Evolutionary conservation across 2,113 vertebrate genomes (phyloP), one percentile per base, ranked within the genome.

Genomic region (Thomomys bottae): DNA sequence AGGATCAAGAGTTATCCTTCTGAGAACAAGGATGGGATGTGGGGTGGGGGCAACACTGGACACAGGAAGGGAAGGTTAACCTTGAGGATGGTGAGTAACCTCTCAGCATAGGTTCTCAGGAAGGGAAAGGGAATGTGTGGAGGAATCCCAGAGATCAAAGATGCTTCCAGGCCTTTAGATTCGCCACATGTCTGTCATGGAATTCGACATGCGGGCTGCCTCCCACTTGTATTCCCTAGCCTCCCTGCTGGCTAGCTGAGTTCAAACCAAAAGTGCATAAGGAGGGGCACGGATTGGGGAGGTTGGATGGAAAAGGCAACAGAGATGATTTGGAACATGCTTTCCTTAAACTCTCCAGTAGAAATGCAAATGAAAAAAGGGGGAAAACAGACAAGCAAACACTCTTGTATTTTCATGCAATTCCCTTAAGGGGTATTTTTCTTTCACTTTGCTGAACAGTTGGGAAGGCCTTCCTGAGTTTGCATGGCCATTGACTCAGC

Each of bases 101-200:
- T 70, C 1, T 5, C 9, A 36, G 45, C 66, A 18, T 23, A 83
- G 78, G 81, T 88, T 91, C 89, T 20, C 0, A 12, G 36, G 82
- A 93, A 82, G 90, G 67, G 85, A 89, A 87, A 91, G 8, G 73
- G 93, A 87, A 94, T 81, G 64, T 54, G 12, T 3, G 67, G 87
- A 94, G 81, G 75, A 54, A 64, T 96, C 92, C 49, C 81, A 87
- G 92, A 95, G 95, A 96, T 95, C 94, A 95, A 95, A 96, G 95
- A 96, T 81, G 42, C 70, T 87, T 91, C 91, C 92, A 76, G 73
- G 91, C 79, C 93, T 95, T 94, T 92, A 84, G 91, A 91, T 64
- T 91, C 93, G 30, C 81, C 91, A 92, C 91, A 86, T 92, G 91
- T 94, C 95, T 92, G 94, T 93, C 91, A 85, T 64, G 87, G 94